Evolutionary conservation across 2,888 invertebrate species (phyloP), one percentile per base, ranked within the genome.

Genomic region (Tenodera sinensis): DNA sequence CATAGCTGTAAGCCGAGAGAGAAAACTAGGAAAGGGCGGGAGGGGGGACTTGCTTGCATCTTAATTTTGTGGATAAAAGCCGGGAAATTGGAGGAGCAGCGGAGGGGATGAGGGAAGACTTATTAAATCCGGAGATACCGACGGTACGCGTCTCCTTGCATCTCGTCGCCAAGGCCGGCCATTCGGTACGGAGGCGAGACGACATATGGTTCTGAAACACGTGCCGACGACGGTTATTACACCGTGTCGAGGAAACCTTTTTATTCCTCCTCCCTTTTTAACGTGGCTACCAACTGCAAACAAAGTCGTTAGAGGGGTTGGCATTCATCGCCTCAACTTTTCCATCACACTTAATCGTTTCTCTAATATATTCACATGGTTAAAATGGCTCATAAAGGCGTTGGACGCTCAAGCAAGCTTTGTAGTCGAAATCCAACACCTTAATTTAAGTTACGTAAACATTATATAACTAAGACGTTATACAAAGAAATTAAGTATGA

Each of bases 21-120:
- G 90, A 86, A 90, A 89, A 89, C 90, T 88, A 89, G 87, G 87
- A 86, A 71, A 30, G 83, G 83, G 89, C 81, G 85, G 87, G 88
- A 47, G 28, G 28, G 85, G 88, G 83, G 87, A 87, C 83, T 88
- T 89, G 89, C 89, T 87, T 90, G 90, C 89, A 90, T 90, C 90
- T 90, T 90, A 90, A 90, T 90, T 90, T 89, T 90, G 88, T 85
- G 89, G 89, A 90, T 90, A 84, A 90, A 89, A 88, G 89, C 89
- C 30, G 34, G 84, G 88, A 88, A 88, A 88, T 85, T 89, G 89
- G 86, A 88, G 83, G 88, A 83, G 54, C 81, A 54, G 27, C 6
- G 34, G 81, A 27, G 84, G 84, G 84, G 28, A 28, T 28, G 34
- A 81, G 88, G 88, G 83, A 85, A 71, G 89, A 88, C 85, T 89